phyloP scores from a whole-genome alignment of 2,888 invertebrate genomes.

The Drosophila pseudotalamancana region DNA sequence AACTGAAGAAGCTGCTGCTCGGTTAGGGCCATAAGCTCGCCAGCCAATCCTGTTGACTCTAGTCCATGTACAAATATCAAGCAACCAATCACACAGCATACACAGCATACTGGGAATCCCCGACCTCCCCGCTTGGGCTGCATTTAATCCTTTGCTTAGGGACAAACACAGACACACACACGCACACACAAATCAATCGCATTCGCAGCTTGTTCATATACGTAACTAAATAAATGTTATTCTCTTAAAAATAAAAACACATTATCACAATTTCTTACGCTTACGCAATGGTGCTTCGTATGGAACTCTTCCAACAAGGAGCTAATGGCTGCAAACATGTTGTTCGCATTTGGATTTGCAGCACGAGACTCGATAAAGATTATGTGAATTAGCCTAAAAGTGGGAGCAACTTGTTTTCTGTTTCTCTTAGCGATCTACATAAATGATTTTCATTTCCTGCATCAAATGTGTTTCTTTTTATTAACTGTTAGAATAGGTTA shows the following conservation, averaged over 20 bases:
- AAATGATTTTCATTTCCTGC: not conserved
- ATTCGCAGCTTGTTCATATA: conserved; percentile 28
- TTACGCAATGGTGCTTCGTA: conserved; percentile 21
- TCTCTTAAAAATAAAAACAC: conserved; percentile 6
- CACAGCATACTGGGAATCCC: conserved; percentile 26
- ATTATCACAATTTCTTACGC: not conserved
- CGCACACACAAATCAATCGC: conserved; percentile 3
- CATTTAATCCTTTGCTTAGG: conserved; percentile 25
- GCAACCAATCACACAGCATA: too few relatives aligned
- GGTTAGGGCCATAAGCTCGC: conserved; percentile 59
- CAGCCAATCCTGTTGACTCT: conserved; percentile 36
- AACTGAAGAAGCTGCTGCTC: conserved; percentile 82
- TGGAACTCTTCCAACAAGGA: conserved; percentile 6
- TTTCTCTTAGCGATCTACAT: not conserved
- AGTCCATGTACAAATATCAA: conserved; percentile 42
- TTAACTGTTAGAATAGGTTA: too few relatives aligned
- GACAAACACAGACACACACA: conserved; percentile 18
- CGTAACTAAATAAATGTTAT: conserved; percentile 50
- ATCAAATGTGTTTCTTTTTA: not conserved
- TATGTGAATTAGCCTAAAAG: not conserved
- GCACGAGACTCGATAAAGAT: not conserved
- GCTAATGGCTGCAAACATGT: conserved; percentile 15
- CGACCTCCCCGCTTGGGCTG: conserved; percentile 19
- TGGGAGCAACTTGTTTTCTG: not conserved
- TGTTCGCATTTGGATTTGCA: not conserved